Percentiles rank a stretch among this genome's conserved stretches.
Conservation (phyloP, 2,888 invertebrate species). For the Actias luna region DNA sequence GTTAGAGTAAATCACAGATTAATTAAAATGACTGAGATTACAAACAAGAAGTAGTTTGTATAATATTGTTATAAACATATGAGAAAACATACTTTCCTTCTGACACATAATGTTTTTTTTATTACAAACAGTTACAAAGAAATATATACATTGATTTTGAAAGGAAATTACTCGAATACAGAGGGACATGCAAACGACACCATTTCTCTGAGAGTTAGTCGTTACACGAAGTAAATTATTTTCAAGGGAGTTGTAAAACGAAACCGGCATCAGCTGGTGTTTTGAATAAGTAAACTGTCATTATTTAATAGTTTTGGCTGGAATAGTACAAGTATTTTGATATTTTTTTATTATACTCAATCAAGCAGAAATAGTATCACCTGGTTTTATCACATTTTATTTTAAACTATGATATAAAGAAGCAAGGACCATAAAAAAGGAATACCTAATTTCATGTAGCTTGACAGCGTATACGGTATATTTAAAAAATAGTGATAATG, state of each 20-base stretch:
- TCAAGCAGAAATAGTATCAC: too few relatives aligned
- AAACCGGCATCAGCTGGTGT: slow-evolving; percentile 32
- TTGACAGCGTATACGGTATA: too few relatives aligned
- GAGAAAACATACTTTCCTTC: not conserved
- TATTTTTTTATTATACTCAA: not conserved
- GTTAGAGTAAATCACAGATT: too few relatives aligned
- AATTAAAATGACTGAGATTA: too few relatives aligned
- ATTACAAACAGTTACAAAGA: slow-evolving; percentile 24
- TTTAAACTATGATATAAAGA: too few relatives aligned
- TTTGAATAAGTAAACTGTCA: slow-evolving; percentile 21
- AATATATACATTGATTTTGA: slow-evolving; percentile 34
- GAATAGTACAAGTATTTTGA: not conserved
- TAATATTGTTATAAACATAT: not conserved
- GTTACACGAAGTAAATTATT: slow-evolving; percentile 44
- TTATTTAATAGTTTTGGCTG: slow-evolving; percentile 8
- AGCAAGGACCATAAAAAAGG: too few relatives aligned
- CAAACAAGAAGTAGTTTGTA: too few relatives aligned
- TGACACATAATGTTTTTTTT: not conserved
- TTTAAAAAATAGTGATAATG: too few relatives aligned
- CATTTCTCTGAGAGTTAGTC: slow-evolving; percentile 35
- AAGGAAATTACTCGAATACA: slow-evolving; percentile 32
- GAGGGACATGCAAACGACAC: slow-evolving; percentile 37
- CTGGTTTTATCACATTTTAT: too few relatives aligned
- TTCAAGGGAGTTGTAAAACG: slow-evolving; percentile 42
- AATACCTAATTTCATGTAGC: too few relatives aligned